A percentile compares a stretch with the other conserved stretches of the same genome.
Conservation (phyloP, 2,797 vertebrate species). For the Kryptolebias ocellatus region DNA sequence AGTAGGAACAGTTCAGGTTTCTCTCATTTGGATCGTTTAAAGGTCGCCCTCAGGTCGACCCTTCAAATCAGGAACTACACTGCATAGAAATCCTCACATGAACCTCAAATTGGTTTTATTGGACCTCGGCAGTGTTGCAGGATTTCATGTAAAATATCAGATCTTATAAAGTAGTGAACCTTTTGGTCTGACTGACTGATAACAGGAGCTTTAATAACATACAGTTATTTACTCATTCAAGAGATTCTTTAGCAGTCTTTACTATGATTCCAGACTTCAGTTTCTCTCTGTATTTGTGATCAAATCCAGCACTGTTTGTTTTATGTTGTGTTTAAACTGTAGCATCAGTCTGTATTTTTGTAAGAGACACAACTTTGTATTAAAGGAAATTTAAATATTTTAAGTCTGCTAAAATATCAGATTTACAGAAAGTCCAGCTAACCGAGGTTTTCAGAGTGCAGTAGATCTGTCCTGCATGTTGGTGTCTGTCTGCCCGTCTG, state of each 20-base stretch:
- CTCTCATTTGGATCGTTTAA: no score
- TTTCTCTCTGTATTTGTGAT: background rate
- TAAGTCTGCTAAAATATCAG: background rate
- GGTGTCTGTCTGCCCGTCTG: slow-evolving; percentile 8
- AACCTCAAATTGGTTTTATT: background rate
- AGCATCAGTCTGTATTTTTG: slow-evolving; percentile 41
- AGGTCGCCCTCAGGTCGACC: no score
- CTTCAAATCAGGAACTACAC: background rate
- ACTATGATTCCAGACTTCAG: background rate
- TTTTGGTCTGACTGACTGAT: no score
- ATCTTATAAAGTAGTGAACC: background rate
- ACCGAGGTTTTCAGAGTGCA: slow-evolving; percentile 69
- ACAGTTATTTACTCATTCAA: background rate
- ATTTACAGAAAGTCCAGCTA: slow-evolving; percentile 1
- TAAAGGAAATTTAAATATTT: background rate
- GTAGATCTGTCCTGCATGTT: slow-evolving; percentile 83
- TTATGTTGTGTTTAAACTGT: slow-evolving; percentile 2
- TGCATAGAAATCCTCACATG: background rate
- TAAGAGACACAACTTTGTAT: background rate
- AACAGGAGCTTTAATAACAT: background rate
- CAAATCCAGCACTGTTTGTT: slow-evolving; percentile 8
- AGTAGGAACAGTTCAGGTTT: slow-evolving; percentile 18
- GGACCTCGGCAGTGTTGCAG: background rate
- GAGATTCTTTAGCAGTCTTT: background rate
- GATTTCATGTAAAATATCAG: background rate